Evolutionary conservation across 2,888 invertebrate genomes (phyloP).

Genomic region (Drosophila kuntzei): DNA sequence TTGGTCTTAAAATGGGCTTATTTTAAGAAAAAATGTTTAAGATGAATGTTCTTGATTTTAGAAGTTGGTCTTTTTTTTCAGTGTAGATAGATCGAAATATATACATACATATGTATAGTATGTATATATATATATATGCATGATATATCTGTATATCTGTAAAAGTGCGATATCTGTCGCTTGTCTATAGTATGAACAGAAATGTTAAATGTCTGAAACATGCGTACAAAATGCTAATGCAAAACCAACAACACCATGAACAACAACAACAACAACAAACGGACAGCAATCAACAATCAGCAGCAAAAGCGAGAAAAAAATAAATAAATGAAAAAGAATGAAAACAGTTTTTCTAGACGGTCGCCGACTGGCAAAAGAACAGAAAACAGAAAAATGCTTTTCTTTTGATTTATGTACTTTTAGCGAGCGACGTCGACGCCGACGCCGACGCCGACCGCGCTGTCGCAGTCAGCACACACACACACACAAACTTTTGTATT

Average conservation of each 20-base stretch:
- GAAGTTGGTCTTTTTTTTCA: too few species aligned
- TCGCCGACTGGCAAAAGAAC: slow-evolving; percentile 42
- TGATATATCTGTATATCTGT: slow-evolving; percentile 16
- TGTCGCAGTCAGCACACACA: slow-evolving; percentile 24
- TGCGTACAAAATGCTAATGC: slow-evolving; percentile 79
- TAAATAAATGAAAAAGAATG: slow-evolving; percentile 18
- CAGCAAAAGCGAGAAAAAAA: slow-evolving; percentile 10
- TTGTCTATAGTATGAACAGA: slow-evolving; percentile 63
- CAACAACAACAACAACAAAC: slow-evolving; percentile 36
- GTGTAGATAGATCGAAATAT: too few species aligned
- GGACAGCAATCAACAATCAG: slow-evolving; percentile 51
- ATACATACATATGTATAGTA: slow-evolving; percentile 10
- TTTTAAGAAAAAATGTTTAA: too few species aligned
- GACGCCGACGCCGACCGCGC: slow-evolving; percentile 22
- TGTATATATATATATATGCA: slow-evolving; percentile 21
- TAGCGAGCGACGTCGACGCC: slow-evolving; percentile 46
- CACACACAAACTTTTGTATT: not conserved
- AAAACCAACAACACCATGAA: slow-evolving; percentile 46
- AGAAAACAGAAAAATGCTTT: slow-evolving; percentile 69
- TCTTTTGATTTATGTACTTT: slow-evolving; percentile 77
- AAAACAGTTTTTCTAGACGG: slow-evolving; percentile 49
- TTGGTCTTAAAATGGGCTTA: too few species aligned
- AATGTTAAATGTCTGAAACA: slow-evolving; percentile 79
- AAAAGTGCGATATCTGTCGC: slow-evolving; percentile 66
- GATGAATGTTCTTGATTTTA: too few species aligned